Base-by-base conservation (phyloP, 2,888 invertebrate genomes). In the Corbicula japonica region DNA sequence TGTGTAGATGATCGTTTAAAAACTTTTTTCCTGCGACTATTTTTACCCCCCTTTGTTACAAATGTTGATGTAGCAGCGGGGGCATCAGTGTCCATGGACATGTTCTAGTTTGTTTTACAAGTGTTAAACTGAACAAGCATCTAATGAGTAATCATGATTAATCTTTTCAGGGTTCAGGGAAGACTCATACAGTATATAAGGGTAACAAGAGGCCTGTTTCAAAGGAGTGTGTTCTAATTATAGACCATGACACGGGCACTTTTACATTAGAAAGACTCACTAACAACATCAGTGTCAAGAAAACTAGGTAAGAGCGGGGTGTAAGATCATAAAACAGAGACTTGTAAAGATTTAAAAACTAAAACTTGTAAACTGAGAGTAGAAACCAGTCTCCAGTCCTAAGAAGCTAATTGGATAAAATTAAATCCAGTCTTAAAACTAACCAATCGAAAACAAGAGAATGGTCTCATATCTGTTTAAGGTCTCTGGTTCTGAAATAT, bases 181-280 rank as follows among this genome's bases (percentile, higher is more conserved):
- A 97, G 80, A 96, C 97, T 75, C 97, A 97, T 92, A 98, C 98
- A 73, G 97, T 98, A 88, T 99, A 98, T 94, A 98, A 97, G 94
- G 99, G 99, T 81, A 97, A 97, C 91, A 97, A 98, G 93, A 95
- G 97, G 92, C 97, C 97, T 68, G 97, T 97, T 93, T 96, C 97
- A 82, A 98, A 97, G 94, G 99, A 99, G 95, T 99, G 98, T 94
- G 97, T 99, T 82, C 95, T 99, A 68, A 97, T 99, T 86, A 97
- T 98, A 89, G 98, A 99, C 94, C 96, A 96, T 93, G 95, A 95
- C 86, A 99, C 98, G 15, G 98, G 98, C 76, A 97, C 98, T 94
- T 96, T 98, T 90, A 98, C 97, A 58, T 94, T 99, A 89, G 99
- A 99, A 73, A 97, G 97, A 94, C 95, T 99, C 87, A 96, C 96